Evolutionary conservation across 2,888 invertebrate species (phyloP), one percentile per base, ranked within the genome.

Genomic region (Hirtodrosophila alboralis): DNA sequence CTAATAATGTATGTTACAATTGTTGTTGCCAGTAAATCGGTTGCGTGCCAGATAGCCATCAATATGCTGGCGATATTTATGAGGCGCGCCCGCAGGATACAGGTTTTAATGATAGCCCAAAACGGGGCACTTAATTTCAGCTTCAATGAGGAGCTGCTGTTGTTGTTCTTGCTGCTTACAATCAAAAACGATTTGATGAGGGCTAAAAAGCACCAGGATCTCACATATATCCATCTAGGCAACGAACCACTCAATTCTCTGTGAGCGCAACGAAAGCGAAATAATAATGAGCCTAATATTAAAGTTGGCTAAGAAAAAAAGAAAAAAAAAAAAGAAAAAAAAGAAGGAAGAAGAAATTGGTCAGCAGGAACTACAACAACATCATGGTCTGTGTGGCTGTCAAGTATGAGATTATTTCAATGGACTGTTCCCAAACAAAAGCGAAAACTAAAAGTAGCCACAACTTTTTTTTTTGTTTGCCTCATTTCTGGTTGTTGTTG

Each of bases 11-110:
- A 47, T 49, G 57, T 58, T 56, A 37, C n/a, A n/a, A n/a, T 37
- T 37, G 44, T 26, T 12, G 47, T 48, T 49, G 40, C 13, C 27
- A 36, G 28, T 48, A 52, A 61, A 61, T 63, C 70, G 59, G 68
- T 85, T 80, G 79, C 79, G 79, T 80, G 79, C 60, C 81, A 80
- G 84, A 80, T 84, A 84, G 53, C 61, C 86, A 80, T 80, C 79
- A 80, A 84, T 80, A 80, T 84, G 86, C 74, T 79, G 79, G 81
- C 86, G 77, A 79, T 80, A 80, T 80, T 80, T 84, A 86, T 86
- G 84, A 84, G 86, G 70, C 86, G 86, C 81, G 79, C 79, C 79
- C 81, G 79, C 79, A 79, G 79, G 86, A 86, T 80, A 84, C 84
- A 48, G 66, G 81, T 86, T 84, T 86, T 80, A 80, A 80, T 86